Base-by-base conservation (phyloP, 37 sponge, comb jelly and placozoan species). In the Spongilla lacustris region DNA sequence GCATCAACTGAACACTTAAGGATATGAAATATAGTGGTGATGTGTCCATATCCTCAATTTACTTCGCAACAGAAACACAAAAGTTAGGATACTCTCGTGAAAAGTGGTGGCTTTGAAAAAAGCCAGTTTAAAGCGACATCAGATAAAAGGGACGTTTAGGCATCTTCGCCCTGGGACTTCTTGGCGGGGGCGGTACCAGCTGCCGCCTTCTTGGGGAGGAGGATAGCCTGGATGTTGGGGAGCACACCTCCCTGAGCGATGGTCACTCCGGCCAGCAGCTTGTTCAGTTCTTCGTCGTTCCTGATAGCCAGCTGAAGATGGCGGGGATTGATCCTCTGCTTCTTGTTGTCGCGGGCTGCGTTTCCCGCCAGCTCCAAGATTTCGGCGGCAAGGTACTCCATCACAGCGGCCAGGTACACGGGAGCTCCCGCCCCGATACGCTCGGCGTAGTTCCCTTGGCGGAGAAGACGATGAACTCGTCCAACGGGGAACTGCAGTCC, bases 291-390 rank as follows among this genome's bases (percentile, higher is more conserved):
- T 74, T 97, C 98, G 79, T 97, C 98, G 75, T 97, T 97, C 48
- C 98, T 74, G 88, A 97, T 92, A 87, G 98, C 98, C 37, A 97
- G 88, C 77, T 97, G 98, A 70, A 97, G 94, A 87, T 97, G 98
- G 30, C 98, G 89, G 32, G 98, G 98, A 87, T 92, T 95, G 89
- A 97, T 95, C 75, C 98, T 87, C 85, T 88, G 88, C 83, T 97
- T 97, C 95, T 97, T 97, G 98, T 97, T 97, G 95, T 97, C 98
- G 76, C 98, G 93, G 74, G 98, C 98, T 68, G 98, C 98, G 82
- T 97, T 97, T 67, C 98, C 98, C 30, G 98, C 98, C 95, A 97
- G 80, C 83, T 97, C 98, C 32, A 97, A 88, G 92, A 97, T 94
- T 84, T 97, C 98, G 83, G 98, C 98, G 35, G 93, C 91, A 37